Evolutionary conservation across 2,113 vertebrate species (phyloP).

Genomic region (Dicerorhinus sumatrensis): DNA sequence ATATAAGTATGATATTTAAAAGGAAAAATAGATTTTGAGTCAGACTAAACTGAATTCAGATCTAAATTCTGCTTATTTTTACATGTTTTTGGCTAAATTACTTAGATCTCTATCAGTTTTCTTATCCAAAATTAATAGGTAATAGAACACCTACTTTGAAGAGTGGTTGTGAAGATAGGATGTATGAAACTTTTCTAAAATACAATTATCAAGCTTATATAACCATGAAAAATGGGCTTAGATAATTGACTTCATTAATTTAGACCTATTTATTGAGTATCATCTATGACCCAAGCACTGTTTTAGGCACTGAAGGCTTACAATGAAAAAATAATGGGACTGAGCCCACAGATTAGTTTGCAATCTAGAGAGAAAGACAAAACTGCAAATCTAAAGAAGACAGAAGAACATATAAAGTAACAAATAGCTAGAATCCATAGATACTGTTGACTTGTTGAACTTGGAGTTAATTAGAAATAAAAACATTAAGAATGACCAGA

Average conservation of each 20-base stretch:
- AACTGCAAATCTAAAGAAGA: background rate
- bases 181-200: background rate
- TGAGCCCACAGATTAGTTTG: background rate
- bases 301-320: background rate
- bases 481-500: background rate
- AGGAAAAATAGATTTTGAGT: background rate
- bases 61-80: background rate
- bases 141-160: background rate
- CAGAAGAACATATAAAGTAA: background rate
- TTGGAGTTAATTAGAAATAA: background rate
- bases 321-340: too few relatives aligned
- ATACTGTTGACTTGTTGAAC: background rate
- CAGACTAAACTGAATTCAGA: background rate
- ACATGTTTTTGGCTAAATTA: background rate
- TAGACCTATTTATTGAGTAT: background rate
- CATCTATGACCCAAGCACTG: background rate
- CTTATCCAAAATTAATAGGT: background rate
- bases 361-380: background rate
- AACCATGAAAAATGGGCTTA: background rate
- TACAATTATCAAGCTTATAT: background rate
- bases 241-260: background rate
- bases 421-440: background rate
- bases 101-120: background rate
- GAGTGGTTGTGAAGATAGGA: background rate
- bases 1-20: background rate